Base-by-base conservation (phyloP, 2,888 invertebrate species). In the Aricia artaxerxes region DNA sequence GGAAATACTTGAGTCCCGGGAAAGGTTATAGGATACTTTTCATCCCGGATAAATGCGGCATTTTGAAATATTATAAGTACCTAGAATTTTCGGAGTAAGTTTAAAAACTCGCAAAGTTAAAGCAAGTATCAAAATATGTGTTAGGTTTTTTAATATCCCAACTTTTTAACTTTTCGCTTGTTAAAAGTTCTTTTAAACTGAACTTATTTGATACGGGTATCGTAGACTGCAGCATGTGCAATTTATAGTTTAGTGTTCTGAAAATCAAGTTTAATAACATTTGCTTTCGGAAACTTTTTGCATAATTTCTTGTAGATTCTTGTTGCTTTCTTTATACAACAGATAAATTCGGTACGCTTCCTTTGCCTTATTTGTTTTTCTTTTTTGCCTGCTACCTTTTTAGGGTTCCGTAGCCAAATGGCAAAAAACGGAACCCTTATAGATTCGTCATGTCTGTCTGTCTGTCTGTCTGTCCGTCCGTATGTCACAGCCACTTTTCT, bases 111-210 rank as follows among this genome's bases (percentile, higher is more conserved):
- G 11, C 64, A 64, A 69, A 69, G 35, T 69, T 13, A 35, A 64
- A 64, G 24, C 24, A 24, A 61, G 64, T 35, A 69, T 69, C 35
- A 13, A 16, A 35, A 2, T 24, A 69, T 69, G 69, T 69, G 35
- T 24, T 64, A 64, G n/a, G 0, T 35, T 69, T 64, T 69, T 69
- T 35, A 64, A 61, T 61, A 64, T 64, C 9, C 64, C 13, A 69
- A 69, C 69, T 69, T 69, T 69, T 35, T 35, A 69, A 35, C 35
- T 35, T 69, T 69, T 35, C 69, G 69, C 69, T 69, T 69, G 69
- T 69, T 69, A 69, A 69, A 69, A 69, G 69, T 69, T 69, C 35
- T 69, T 64, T 11, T 31, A 64, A 64, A 13, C 69, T 69, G 35
- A 35, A 69, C 35, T 69, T 69, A 69, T 69, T 69, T 69, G 11